Conservation (phyloP, 2,113 vertebrate species). For the Pipa parva region DNA sequence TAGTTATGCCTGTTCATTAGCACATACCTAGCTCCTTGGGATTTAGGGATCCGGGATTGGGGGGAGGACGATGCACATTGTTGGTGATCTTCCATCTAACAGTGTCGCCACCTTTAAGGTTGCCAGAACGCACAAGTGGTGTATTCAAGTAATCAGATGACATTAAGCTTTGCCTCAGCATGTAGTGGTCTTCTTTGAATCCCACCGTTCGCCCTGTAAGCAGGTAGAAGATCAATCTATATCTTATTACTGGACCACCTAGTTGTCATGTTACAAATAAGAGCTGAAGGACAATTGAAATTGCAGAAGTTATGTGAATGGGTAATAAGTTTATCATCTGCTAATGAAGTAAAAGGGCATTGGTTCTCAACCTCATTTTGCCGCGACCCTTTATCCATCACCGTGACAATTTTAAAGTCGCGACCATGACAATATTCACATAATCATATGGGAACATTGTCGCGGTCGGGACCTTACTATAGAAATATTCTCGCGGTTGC, state of each 20-base stretch:
- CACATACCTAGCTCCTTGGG: conserved; percentile 79
- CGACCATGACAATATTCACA: no score
- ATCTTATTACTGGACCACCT: background rate
- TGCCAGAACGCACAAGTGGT: conserved; percentile 80
- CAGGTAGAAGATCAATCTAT: background rate
- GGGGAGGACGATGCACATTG: conserved; percentile 76
- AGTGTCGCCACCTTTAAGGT: conserved; percentile 77
- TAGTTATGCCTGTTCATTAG: no score
- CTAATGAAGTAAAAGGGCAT: background rate
- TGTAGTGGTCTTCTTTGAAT: conserved; percentile 92
- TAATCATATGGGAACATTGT: no score
- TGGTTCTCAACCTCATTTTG: no score
- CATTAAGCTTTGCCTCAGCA: conserved; percentile 84
- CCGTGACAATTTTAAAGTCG: no score
- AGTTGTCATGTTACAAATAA: no score
- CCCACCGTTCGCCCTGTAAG: conserved; percentile 83
- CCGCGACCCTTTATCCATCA: no score
- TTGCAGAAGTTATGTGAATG: no score
- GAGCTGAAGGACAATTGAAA: no score
- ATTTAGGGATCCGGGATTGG: conserved; percentile 58
- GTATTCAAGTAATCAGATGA: conserved; percentile 87
- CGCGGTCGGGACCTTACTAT: no score
- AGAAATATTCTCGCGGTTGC: no score
- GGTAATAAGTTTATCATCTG: no score
- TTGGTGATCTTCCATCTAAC: conserved; percentile 92